phyloP scores from a whole-genome alignment of 2,113 vertebrate genomes.

The Haliaeetus leucogaster region DNA sequence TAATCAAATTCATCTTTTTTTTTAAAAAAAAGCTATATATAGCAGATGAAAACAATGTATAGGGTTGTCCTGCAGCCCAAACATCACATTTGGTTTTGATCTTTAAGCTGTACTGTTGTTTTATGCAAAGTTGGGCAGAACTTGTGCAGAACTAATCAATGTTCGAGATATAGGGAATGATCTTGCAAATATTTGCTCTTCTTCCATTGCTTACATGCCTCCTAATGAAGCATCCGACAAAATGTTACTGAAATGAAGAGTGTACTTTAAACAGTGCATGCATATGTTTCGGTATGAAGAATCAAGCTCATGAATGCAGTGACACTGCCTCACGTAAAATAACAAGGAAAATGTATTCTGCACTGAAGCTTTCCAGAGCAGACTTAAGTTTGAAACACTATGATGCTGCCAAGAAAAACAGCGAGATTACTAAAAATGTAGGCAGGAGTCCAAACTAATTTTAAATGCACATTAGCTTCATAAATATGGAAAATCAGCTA shows the following conservation, averaged over 20 bases:
- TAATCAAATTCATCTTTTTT: background rate
- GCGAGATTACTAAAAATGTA: background rate
- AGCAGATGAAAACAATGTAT: background rate
- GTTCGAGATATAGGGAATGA: background rate
- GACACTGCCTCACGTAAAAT: background rate
- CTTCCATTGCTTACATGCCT: background rate
- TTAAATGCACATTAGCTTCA: background rate
- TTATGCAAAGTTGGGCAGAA: background rate
- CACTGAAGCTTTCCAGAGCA: background rate
- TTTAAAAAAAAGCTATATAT: background rate
- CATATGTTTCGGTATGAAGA: background rate
- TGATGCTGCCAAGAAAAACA: background rate
- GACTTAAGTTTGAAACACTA: background rate
- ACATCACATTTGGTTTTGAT: background rate
- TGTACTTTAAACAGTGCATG: background rate
- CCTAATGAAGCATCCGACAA: background rate
- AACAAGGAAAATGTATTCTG: background rate
- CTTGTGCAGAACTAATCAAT: background rate
- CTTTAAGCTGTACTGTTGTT: background rate
- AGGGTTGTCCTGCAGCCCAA: background rate
- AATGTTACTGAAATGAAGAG: background rate
- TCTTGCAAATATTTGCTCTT: background rate
- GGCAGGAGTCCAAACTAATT: background rate
- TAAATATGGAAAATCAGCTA: background rate
- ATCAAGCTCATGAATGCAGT: background rate